Conservation (phyloP, 1,140 invertebrate species). For the Conopomorpha cramerella region DNA sequence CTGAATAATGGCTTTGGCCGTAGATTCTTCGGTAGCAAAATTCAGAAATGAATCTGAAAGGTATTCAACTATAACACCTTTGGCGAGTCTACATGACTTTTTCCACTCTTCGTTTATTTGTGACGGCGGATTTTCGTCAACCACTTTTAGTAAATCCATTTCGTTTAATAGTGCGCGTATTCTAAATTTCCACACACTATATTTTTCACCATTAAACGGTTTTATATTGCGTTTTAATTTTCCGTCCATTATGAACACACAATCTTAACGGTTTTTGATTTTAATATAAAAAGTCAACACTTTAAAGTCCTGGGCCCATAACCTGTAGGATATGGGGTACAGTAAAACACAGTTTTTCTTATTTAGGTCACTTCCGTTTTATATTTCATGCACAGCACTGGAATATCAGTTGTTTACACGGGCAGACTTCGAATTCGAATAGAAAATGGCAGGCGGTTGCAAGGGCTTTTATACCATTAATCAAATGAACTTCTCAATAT, state of each 20-base stretch:
- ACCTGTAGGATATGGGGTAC: not conserved
- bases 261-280: not conserved
- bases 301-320: not conserved
- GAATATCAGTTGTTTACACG: too few species aligned
- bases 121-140: constrained; percentile 15
- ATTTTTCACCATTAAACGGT: constrained; percentile 20
- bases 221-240: constrained; percentile 18
- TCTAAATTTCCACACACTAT: constrained; percentile 22
- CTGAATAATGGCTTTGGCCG: constrained; percentile 24
- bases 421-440: too few species aligned
- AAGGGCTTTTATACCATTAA: too few species aligned
- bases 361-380: too few species aligned
- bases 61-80: constrained; percentile 27
- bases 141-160: constrained; percentile 13
- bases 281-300: too few species aligned
- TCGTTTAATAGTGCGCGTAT: constrained; percentile 17
- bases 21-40: constrained; percentile 19
- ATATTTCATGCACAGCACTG: too few species aligned
- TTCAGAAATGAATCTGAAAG: constrained; percentile 26
- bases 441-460: too few species aligned
- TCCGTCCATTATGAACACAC: not conserved
- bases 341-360: too few species aligned
- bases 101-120: constrained; percentile 16
- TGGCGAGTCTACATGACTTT: constrained; percentile 20
- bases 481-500: too few species aligned